These are phyloP conservation scores for Lithobates sylvaticus DNA, from an alignment of 2,797 vertebrate genomes.

Conservation along the genomic window DNA sequence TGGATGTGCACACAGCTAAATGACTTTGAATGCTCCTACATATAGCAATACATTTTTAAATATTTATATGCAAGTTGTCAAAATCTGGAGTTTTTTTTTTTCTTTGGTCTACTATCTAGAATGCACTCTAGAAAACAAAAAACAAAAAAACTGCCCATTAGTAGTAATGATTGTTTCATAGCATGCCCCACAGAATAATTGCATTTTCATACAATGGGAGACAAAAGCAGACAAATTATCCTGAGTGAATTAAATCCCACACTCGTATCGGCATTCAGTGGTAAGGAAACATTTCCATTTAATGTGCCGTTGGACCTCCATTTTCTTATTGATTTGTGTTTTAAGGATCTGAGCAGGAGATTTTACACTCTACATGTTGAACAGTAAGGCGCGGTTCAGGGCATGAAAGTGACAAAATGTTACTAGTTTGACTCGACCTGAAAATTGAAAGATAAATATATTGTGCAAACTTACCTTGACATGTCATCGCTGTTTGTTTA, in stretches of 20 bases:
- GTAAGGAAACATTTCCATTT: conserved; percentile 36
- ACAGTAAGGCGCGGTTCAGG: not conserved
- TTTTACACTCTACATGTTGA: not conserved
- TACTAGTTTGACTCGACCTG: not conserved
- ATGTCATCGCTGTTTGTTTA: not conserved
- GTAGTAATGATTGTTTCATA: conserved; percentile 43
- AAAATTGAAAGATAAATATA: conserved; percentile 3
- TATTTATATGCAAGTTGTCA: conserved; percentile 42
- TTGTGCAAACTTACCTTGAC: conserved; percentile 7
- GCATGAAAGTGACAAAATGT: not conserved
- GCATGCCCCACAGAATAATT: conserved; percentile 8
- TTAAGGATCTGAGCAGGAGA: not conserved
- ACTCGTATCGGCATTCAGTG: conserved; percentile 28
- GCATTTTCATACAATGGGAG: conserved; percentile 33
- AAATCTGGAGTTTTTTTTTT: conserved; percentile 27
- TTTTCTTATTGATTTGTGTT: conserved; percentile 41
- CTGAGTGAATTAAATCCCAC: conserved; percentile 32
- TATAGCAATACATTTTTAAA: conserved; percentile 32
- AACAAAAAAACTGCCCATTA: conserved; percentile 17
- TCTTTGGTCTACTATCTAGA: not conserved
- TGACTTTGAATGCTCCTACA: conserved; percentile 32
- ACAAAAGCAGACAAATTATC: conserved; percentile 17
- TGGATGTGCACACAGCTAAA: conserved; percentile 43
- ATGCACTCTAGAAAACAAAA: not conserved
- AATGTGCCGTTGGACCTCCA: conserved; percentile 29